Conservation (phyloP, 2,113 vertebrate genomes). For the Xenopus laevis region DNA sequence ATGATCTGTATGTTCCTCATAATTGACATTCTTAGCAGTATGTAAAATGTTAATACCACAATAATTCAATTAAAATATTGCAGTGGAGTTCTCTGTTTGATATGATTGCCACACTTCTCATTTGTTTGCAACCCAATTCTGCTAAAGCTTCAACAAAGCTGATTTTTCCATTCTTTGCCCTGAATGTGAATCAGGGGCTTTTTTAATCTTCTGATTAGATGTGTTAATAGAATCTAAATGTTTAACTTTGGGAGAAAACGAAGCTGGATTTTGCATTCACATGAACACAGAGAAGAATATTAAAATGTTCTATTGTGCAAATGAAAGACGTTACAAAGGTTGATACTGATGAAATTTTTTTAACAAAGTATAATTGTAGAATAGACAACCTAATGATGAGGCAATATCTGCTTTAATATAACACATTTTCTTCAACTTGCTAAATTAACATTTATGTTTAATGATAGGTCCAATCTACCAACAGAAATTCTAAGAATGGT, state of each 20-base stretch:
- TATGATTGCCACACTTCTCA: constrained; percentile 35
- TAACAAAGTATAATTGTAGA: constrained; percentile 9
- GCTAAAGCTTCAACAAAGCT: constrained; percentile 48
- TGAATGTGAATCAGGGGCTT: constrained; percentile 57
- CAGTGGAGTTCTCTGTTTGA: constrained; percentile 11
- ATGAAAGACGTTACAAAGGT: background rate
- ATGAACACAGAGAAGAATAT: constrained; percentile 47
- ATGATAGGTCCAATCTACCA: too few relatives aligned
- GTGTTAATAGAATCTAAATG: constrained; percentile 65
- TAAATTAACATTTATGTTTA: too few relatives aligned
- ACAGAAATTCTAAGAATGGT: too few relatives aligned
- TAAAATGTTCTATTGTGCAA: constrained; percentile 44
- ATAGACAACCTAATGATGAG: too few relatives aligned
- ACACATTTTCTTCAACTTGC: too few relatives aligned
- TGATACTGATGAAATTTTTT: constrained; percentile 31
- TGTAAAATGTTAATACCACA: constrained; percentile 15
- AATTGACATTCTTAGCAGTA: background rate
- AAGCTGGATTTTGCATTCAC: constrained; percentile 58
- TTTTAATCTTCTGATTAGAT: constrained; percentile 67
- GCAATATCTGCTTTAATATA: too few relatives aligned
- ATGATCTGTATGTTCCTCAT: background rate
- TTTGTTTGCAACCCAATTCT: constrained; percentile 42
- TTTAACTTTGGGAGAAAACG: constrained; percentile 59
- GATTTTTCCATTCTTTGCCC: constrained; percentile 54
- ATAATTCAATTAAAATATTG: constrained; percentile 39